Conservation (phyloP, 2,888 invertebrate species). For the Dolichopus griseipennis region DNA sequence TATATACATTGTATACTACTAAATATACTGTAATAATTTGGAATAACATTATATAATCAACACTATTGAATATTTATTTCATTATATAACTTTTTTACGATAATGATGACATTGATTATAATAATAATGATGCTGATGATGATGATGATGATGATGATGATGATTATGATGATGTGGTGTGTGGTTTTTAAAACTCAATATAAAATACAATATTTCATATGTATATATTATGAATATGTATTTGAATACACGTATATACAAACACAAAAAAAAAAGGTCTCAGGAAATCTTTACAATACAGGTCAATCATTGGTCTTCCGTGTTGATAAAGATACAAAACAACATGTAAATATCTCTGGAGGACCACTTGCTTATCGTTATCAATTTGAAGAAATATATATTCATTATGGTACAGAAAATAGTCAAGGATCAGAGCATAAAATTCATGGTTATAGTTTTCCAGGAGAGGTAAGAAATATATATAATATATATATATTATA, state of each 20-base stretch:
- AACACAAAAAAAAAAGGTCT: constrained; percentile 53
- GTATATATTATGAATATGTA: neutral
- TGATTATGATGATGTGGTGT: neutral
- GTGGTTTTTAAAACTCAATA: neutral
- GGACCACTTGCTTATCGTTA: constrained; percentile 94
- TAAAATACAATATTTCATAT: neutral
- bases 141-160: neutral
- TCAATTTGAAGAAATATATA: constrained; percentile 91
- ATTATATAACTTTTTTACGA: neutral
- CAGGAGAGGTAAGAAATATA: constrained; percentile 80
- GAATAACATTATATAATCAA: neutral
- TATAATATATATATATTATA: too few species aligned
- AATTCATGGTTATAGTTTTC: constrained; percentile 90
- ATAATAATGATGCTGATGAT: neutral
- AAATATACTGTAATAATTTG: neutral
- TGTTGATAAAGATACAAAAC: constrained; percentile 81
- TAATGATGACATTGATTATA: neutral
- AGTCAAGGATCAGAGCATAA: constrained; percentile 91
- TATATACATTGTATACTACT: too few species aligned
- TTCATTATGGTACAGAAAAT: constrained; percentile 87
- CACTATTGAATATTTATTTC: too few species aligned
- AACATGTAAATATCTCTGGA: constrained; percentile 89
- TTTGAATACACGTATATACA: neutral
- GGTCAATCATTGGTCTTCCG: constrained; percentile 90
- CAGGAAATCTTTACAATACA: constrained; percentile 82